Evolutionary conservation across 2,797 vertebrate species (phyloP).

Genomic region (Chloroceryle inda): DNA sequence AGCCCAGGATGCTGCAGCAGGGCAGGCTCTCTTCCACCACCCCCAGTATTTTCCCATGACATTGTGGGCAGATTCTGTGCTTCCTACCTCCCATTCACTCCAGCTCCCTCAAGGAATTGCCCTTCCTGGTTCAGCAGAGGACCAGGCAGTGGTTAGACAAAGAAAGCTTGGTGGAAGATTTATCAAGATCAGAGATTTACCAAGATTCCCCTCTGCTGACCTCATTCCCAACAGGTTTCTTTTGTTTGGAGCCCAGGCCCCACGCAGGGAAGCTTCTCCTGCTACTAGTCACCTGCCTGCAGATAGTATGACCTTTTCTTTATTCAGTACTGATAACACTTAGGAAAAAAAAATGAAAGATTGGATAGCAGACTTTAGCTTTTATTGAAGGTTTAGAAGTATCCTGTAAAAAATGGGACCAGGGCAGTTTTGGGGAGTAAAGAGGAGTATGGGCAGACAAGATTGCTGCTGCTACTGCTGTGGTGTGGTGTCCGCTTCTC

Average conservation of each 20-base stretch:
- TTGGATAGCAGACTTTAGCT: not conserved
- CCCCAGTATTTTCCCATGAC: not conserved
- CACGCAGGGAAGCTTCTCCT: not conserved
- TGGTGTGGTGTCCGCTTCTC: not conserved
- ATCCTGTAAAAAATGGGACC: not conserved
- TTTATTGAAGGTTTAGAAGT: not conserved
- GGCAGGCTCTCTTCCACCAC: not conserved
- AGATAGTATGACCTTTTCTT: not conserved
- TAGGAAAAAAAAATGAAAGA: not conserved
- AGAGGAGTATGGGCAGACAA: not conserved
- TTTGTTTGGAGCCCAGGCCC: not conserved
- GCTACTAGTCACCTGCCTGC: not conserved
- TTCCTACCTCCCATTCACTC: not conserved
- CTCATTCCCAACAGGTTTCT: not conserved
- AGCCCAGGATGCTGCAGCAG: not conserved
- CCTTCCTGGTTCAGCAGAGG: not conserved
- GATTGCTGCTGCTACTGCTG: not conserved
- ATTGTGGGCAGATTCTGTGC: accelerated
- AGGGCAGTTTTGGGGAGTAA: not conserved
- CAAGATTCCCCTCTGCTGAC: not conserved
- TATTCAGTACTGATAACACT: not conserved
- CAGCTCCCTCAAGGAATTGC: not conserved
- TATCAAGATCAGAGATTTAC: not conserved
- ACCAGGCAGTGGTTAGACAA: not conserved
- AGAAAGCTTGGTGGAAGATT: not conserved